Percentiles rank a stretch among this genome's conserved stretches.
These are phyloP conservation scores for Leptopilina myrica DNA, from an alignment of 2,888 invertebrate genomes.

Conservation along the genomic window DNA sequence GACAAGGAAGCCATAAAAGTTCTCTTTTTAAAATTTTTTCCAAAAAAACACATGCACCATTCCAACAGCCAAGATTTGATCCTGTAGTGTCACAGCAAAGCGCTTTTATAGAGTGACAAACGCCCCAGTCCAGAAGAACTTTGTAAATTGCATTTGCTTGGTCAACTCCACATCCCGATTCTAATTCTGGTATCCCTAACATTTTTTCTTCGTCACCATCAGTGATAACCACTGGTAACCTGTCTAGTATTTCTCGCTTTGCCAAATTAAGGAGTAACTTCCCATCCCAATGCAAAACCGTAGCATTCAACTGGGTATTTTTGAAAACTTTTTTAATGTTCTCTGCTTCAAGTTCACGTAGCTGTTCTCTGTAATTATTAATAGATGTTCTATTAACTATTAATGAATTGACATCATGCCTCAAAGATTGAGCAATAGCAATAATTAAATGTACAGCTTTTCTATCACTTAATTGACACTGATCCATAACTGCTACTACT, in stretches of 20 bases:
- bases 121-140: slow-evolving; percentile 54
- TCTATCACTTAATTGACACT: slow-evolving; percentile 51
- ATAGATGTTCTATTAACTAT: slow-evolving; percentile 39
- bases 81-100: slow-evolving; percentile 64
- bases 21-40: slow-evolving; percentile 59
- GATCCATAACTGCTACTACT: slow-evolving; percentile 51
- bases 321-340: slow-evolving; percentile 52
- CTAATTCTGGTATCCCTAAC: slow-evolving; percentile 55
- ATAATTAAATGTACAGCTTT: slow-evolving; percentile 48
- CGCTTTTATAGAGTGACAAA: slow-evolving; percentile 55
- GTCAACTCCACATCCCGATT: slow-evolving; percentile 48
- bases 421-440: slow-evolving; percentile 49
- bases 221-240: slow-evolving; percentile 59
- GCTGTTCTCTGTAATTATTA: slow-evolving; percentile 43
- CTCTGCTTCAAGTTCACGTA: slow-evolving; percentile 48
- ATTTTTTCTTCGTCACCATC: slow-evolving; percentile 57
- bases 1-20: slow-evolving; percentile 58
- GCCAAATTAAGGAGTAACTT: slow-evolving; percentile 58
- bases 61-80: slow-evolving; percentile 59
- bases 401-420: slow-evolving; percentile 45
- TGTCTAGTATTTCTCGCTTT: slow-evolving; percentile 54
- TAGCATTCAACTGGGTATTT: slow-evolving; percentile 48
- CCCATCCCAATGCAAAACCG: slow-evolving; percentile 62
- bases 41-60: slow-evolving; percentile 54
- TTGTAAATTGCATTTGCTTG: slow-evolving; percentile 52